Conservation (phyloP, 2,113 vertebrate species). For the Odocoileus virginianus region DNA sequence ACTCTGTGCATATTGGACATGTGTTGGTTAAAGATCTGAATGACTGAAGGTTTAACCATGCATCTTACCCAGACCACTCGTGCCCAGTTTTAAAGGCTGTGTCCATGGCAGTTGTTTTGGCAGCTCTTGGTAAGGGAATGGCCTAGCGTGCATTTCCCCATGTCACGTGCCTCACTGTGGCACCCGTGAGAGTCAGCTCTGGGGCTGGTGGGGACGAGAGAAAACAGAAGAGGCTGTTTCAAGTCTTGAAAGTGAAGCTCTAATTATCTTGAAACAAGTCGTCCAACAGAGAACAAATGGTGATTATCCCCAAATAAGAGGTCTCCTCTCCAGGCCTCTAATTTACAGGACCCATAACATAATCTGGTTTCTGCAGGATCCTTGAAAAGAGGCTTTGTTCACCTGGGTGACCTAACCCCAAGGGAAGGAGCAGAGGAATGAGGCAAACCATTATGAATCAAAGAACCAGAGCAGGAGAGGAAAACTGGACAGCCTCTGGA, state of each 20-base stretch:
- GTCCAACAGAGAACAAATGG: slow-evolving; percentile 66
- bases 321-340: slow-evolving; percentile 58
- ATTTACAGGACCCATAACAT: slow-evolving; percentile 50
- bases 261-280: slow-evolving; percentile 70
- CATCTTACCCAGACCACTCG: neutral
- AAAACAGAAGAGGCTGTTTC: slow-evolving; percentile 60
- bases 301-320: slow-evolving; percentile 67
- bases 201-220: slow-evolving; percentile 8
- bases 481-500: slow-evolving; percentile 63
- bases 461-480: slow-evolving; percentile 60
- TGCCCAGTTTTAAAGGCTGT: neutral
- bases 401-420: slow-evolving; percentile 57
- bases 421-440: slow-evolving; percentile 68
- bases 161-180: neutral
- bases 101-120: rapidly evolving
- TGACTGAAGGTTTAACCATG: neutral
- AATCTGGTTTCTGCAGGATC: slow-evolving; percentile 50
- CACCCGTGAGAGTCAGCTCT: neutral
- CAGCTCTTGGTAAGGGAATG: neutral
- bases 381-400: slow-evolving; percentile 75
- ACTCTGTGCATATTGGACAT: rapidly evolving
- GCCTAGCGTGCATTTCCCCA: neutral
- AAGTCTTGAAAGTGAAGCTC: slow-evolving; percentile 67
- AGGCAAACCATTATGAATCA: slow-evolving; percentile 42
- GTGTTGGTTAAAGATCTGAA: neutral